Evolutionary conservation across 2,888 invertebrate genomes (phyloP).

Genomic region (Saturnia japonica): DNA sequence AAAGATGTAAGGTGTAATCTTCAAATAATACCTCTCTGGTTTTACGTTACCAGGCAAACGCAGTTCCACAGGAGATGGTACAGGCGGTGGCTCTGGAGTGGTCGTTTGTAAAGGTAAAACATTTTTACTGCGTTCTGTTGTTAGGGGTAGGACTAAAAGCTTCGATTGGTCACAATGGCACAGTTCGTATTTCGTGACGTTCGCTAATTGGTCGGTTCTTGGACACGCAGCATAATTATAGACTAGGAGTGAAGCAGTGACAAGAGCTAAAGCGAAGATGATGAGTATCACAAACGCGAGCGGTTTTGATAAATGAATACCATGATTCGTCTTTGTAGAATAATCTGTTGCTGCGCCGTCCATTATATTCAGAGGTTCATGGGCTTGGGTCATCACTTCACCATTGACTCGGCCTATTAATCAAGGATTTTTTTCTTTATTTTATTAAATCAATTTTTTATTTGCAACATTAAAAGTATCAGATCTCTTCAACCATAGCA

Average conservation of each 20-base stretch:
- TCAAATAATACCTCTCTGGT: constrained; percentile 87
- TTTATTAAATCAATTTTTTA: too few species aligned
- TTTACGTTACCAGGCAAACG: constrained; percentile 85
- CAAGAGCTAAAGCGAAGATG: constrained; percentile 84
- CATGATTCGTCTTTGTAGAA: constrained; percentile 82
- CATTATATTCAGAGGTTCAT: constrained; percentile 81
- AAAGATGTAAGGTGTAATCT: constrained; percentile 86
- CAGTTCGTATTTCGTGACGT: constrained; percentile 72
- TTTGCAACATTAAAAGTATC: background rate
- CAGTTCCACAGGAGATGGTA: constrained; percentile 74
- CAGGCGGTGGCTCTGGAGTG: constrained; percentile 37
- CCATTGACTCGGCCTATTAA: constrained; percentile 71
- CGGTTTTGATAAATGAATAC: constrained; percentile 85
- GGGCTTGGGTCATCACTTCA: constrained; percentile 75
- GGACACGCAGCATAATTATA: constrained; percentile 89
- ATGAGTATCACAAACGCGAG: constrained; percentile 83
- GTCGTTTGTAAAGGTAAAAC: constrained; percentile 62
- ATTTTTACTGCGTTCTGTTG: constrained; percentile 64
- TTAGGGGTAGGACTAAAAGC: constrained; percentile 66
- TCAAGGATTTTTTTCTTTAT: too few species aligned
- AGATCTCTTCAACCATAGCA: background rate
- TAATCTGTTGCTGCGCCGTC: constrained; percentile 84
- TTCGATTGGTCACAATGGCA: constrained; percentile 70
- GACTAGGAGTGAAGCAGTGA: constrained; percentile 88
- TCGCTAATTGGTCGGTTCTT: constrained; percentile 69